phyloP scores from a whole-genome alignment of 2,888 invertebrate genomes.

The Drosophila nr. fundita region DNA sequence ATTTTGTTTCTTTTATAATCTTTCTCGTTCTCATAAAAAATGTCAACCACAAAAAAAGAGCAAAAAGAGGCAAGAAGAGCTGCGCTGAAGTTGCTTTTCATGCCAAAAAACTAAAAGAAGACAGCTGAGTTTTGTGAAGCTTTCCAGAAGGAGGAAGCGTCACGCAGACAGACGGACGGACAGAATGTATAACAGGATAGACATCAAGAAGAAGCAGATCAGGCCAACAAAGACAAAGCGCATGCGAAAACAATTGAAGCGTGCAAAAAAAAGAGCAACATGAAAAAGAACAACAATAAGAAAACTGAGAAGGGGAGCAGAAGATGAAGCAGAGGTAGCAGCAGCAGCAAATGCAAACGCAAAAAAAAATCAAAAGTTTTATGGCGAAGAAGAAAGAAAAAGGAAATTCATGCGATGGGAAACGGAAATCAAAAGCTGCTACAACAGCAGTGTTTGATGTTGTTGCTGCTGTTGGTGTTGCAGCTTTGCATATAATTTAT shows the following conservation, averaged over 20 bases:
- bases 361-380: conserved; percentile 73
- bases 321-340: conserved; percentile 14
- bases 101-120: conserved; percentile 13
- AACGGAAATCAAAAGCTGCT: conserved; percentile 83
- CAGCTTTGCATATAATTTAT: conserved; percentile 80
- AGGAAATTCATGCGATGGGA: conserved; percentile 80
- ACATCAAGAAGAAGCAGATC: conserved; percentile 31
- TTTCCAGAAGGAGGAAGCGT: conserved; percentile 35
- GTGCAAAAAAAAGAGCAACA: conserved; percentile 65
- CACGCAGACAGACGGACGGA: not conserved
- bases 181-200: conserved; percentile 13
- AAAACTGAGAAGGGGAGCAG: conserved; percentile 22
- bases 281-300: conserved; percentile 26
- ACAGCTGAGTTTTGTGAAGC: conserved; percentile 50
- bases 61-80: conserved; percentile 25
- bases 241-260: conserved; percentile 80
- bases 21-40: conserved; percentile 6
- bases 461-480: conserved; percentile 16
- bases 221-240: conserved; percentile 63
- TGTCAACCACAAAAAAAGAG: conserved; percentile 9
- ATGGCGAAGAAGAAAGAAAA: conserved; percentile 67
- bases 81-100: conserved; percentile 23
- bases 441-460: conserved; percentile 58
- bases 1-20: conserved; percentile 4
- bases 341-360: conserved; percentile 17